Base-by-base conservation (phyloP, 2,888 invertebrate genomes). In the Nasonia oneida region DNA sequence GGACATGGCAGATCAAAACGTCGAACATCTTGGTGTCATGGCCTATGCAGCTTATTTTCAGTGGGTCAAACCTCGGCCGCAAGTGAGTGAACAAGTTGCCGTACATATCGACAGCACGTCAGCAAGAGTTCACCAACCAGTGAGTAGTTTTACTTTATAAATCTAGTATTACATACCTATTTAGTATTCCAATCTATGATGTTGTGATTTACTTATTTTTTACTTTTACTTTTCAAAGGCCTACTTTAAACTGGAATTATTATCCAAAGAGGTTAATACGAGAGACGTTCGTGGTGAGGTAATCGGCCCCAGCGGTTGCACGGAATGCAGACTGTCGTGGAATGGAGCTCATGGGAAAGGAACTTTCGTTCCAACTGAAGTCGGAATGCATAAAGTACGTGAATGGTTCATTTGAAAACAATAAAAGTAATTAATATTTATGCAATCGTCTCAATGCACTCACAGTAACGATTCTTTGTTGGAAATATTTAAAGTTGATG, bases 11-110 rank as follows among this genome's bases (percentile, higher is more conserved):
- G 98, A 98, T 93, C 97, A 96, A 64, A 97, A 99, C 92, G 98
- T 98, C 8, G 99, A 99, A 92, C 99, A 99, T 94, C 95, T 99
- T 89, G 99, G 98, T 14, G 98, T 99, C 85, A 99, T 99, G 99
- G 98, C 99, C 0, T 99, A 99, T 94, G 97, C 98, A 0, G 98
- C 99, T 0, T 96, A 97, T 92, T 97, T 98, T 94, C 97, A 98
- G 89, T 98, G 98, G 96, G 96, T 98, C 53, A 96, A 97, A 47
- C 97, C 98, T 84, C 94, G 97, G 74, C 97, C 97, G 15, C 97
- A 97, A 8, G 95, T 98, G 0, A 96, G 97, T 86, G 97, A 98
- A 91, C 95, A 97, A 94, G 95, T 98, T 81, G 95, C 96, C 86
- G 96, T 98, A 0, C 96, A 96, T 76, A 94, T 97, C 86, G 97